Evolutionary conservation across 2,113 vertebrate species (phyloP), one percentile per base, ranked within the genome.

Genomic region (Lophius piscatorius): DNA sequence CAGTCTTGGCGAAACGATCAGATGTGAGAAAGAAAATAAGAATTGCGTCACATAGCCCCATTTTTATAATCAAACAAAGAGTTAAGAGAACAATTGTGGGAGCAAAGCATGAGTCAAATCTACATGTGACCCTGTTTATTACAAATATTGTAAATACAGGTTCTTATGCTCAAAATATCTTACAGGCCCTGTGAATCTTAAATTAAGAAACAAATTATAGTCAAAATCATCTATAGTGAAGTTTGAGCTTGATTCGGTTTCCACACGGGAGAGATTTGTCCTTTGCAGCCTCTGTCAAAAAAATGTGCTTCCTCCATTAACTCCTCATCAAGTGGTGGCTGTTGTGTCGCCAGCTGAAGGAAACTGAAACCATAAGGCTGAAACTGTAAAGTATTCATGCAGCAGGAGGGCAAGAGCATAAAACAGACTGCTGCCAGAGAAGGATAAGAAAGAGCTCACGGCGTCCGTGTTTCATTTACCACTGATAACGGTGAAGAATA

Each of bases 111-210:
- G 21, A 54, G 12, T 60, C 50, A 33, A 16, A 38, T 48, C 1
- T 20, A 39, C 29, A 67, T 39, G 34, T 52, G 45, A 59, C n/a
- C 54, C 52, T 31, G 62, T 82, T 85, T 77, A 82, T 85, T 85
- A 77, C 47, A 80, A 85, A 77, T 51, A 71, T 54, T 74, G 69
- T 50, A 67, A 84, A 78, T 49, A 13, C 60, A 47, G 70, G 46
- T 24, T 6, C 45, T 40, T 45, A n/a, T n/a, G n/a, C n/a, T n/a
- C n/a, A n/a, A n/a, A n/a, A n/a, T 14, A 62, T 64, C 29, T 34
- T 47, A 45, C 47, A 70, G 33, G n/a, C 34, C 29, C 1, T 24
- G 16, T 38, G 9, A 54, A 67, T n/a, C n/a, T n/a, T n/a, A n/a
- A n/a, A n/a, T n/a, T n/a, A n/a, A n/a, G n/a, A n/a, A n/a, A n/a